Conservation (phyloP, 35 echinoderm and acorn worm species). For the Patiria miniata region DNA sequence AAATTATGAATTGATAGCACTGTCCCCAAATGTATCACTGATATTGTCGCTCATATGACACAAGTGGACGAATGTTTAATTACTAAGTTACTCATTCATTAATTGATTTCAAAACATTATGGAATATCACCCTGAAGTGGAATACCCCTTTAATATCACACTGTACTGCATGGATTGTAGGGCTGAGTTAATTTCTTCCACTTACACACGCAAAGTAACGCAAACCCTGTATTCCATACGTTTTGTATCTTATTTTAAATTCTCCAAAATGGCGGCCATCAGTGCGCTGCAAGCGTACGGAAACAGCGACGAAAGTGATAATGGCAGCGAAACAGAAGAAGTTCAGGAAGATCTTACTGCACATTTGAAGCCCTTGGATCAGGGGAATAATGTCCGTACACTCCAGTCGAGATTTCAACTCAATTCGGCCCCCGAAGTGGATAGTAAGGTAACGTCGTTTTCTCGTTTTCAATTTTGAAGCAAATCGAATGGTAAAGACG, state of each 20-base stretch:
- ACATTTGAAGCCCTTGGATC: slow-evolving; percentile 76
- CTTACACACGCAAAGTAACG: too few species aligned
- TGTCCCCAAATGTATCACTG: too few species aligned
- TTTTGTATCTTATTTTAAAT: background rate
- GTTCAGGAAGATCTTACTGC: slow-evolving; percentile 36
- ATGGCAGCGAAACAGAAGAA: slow-evolving; percentile 31
- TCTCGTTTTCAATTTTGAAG: background rate
- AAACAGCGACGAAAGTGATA: slow-evolving; percentile 65
- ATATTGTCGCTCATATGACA: too few species aligned
- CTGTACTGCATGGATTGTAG: too few species aligned
- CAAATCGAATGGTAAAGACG: background rate
- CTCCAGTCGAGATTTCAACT: slow-evolving; percentile 75
- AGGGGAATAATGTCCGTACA: slow-evolving; percentile 52
- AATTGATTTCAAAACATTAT: too few species aligned
- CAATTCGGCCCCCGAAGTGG: slow-evolving; percentile 83
- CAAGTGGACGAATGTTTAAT: too few species aligned
- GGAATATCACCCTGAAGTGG: too few species aligned
- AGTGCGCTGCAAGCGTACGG: slow-evolving; percentile 65
- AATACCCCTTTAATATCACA: too few species aligned
- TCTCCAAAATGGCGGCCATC: slow-evolving; percentile 62
- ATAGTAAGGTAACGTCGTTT: slow-evolving; percentile 55
- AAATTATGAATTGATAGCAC: too few species aligned
- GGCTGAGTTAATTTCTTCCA: too few species aligned
- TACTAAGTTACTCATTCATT: too few species aligned
- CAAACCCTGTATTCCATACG: background rate